Conservation (phyloP, 2,113 vertebrate species). For the Phoxinus phoxinus region DNA sequence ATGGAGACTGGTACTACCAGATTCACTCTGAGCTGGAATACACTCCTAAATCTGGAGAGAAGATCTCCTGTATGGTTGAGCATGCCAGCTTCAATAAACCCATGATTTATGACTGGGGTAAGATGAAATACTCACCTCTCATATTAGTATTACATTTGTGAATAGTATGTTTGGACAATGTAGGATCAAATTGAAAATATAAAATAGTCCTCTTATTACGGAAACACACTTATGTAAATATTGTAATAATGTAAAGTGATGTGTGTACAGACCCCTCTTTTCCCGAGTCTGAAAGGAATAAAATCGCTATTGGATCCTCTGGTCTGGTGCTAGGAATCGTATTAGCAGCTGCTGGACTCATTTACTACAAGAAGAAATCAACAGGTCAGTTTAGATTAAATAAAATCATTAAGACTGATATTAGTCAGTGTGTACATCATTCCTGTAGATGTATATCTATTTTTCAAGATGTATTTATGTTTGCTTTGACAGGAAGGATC, state of each 20-base stretch:
- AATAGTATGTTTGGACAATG: background rate
- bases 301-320: background rate
- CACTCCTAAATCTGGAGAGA: conserved; percentile 60
- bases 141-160: background rate
- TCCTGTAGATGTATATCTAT: background rate
- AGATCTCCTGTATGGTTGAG: conserved; percentile 61
- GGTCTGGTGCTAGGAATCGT: background rate
- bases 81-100: conserved; percentile 54
- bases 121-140: no score
- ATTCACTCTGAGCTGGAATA: conserved; percentile 62
- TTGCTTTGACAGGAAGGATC: conserved; percentile 20
- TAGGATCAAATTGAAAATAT: background rate
- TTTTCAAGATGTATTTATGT: background rate
- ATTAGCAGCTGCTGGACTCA: background rate
- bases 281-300: background rate
- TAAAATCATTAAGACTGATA: background rate
- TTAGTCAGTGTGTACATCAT: background rate
- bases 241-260: background rate
- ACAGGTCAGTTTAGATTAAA: background rate
- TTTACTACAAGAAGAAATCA: background rate
- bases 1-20: conserved; percentile 66
- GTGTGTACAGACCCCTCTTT: background rate
- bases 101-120: conserved; percentile 52
- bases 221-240: background rate
- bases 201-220: background rate